phyloP scores from a whole-genome alignment of 2,888 invertebrate species.

The Nebria brevicollis region DNA sequence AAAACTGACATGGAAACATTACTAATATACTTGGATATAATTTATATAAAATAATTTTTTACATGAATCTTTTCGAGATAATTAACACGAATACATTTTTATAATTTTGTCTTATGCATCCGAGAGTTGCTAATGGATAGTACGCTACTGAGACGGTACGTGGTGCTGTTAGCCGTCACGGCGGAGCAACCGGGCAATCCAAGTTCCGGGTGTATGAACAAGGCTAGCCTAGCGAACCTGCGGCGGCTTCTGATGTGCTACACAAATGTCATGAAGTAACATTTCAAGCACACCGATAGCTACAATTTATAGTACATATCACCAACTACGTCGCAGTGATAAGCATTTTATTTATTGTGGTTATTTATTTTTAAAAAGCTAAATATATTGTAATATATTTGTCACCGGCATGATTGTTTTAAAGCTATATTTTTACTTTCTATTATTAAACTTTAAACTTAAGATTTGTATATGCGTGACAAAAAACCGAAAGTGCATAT shows the following conservation, averaged over 20 bases:
- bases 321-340: constrained; percentile 11
- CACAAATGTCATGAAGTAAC: constrained; percentile 43
- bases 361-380: constrained; percentile 33
- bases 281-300: constrained; percentile 30
- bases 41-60: not conserved
- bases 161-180: not conserved
- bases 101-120: not conserved
- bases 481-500: too few species aligned
- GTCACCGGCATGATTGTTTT: constrained; percentile 17
- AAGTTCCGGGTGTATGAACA: not conserved
- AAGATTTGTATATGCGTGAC: too few species aligned
- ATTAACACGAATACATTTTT: not conserved
- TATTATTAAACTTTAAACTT: too few species aligned
- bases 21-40: not conserved
- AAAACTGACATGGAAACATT: not conserved
- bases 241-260: constrained; percentile 26
- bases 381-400: constrained; percentile 17
- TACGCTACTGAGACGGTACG: not conserved
- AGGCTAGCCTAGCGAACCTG: not conserved
- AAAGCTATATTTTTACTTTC: not conserved
- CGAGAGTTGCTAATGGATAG: not conserved
- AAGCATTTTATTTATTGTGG: constrained; percentile 37
- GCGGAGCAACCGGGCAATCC: not conserved
- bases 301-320: not conserved
- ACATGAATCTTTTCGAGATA: not conserved